Evolutionary conservation across 2,797 vertebrate species (phyloP).

Genomic region (Chrosomus eos): DNA sequence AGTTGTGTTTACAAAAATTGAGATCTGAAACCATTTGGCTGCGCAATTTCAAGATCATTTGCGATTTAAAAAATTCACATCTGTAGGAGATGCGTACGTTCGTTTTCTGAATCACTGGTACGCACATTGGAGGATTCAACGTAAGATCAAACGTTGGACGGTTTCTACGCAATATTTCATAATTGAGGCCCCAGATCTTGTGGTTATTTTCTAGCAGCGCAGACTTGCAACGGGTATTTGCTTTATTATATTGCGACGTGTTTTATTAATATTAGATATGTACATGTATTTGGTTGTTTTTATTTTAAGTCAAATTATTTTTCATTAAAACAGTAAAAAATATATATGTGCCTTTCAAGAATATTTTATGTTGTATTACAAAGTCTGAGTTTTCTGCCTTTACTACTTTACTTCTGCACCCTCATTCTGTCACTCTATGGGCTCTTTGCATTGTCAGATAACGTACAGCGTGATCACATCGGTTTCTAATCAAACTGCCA

Average conservation of each 20-base stretch:
- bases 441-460: constrained; percentile 47
- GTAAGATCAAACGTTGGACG: too few species aligned
- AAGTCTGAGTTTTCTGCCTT: not conserved
- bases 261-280: not conserved
- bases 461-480: constrained; percentile 56
- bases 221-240: constrained; percentile 1
- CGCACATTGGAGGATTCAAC: too few species aligned
- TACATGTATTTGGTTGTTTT: not conserved
- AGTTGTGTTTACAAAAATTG: not conserved
- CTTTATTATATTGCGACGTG: not conserved
- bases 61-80: not conserved
- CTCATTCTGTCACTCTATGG: constrained; percentile 26
- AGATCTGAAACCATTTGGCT: too few species aligned
- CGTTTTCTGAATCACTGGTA: too few species aligned
- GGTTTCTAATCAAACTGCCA: constrained; percentile 67
- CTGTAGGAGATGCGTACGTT: too few species aligned
- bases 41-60: not conserved
- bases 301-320: not conserved
- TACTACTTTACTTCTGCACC: not conserved
- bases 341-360: not conserved
- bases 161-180: not conserved
- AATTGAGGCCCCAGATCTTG: not conserved
- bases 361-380: not conserved
- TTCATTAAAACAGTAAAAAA: not conserved
- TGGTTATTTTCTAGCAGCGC: not conserved